Evolutionary conservation across 2,797 vertebrate genomes (phyloP), one percentile per base, ranked within the genome.

Genomic region (Bovichtus diacanthus): DNA sequence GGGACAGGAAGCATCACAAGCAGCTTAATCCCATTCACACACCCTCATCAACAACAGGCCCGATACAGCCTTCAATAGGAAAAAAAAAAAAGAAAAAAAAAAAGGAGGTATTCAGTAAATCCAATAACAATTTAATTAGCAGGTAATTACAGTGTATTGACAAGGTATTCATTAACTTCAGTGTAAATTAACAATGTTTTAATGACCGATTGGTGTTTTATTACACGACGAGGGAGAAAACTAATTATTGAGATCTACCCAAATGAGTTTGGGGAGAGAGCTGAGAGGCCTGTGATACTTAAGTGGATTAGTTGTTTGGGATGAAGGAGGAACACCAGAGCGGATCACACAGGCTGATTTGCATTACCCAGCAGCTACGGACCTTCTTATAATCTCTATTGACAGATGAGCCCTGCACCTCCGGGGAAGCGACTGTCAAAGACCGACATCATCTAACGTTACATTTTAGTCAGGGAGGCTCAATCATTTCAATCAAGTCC

Each of bases 251-350:
- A 47, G 63, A 50, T 56, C 51, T 12, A 43, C 38, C 46, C 21
- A 56, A 78, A 80, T 47, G 53, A 72, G 39, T 78, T 67, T 58
- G 69, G 61, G 41, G 44, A 16, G 53, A 21, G 69, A 38, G 49
- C 68, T 27, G 72, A 83, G 77, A 69, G 76, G 74, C 66, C 71
- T 66, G 74, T 71, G 86, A 81, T 82, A 47, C 75, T 76, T 82
- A 83, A 85, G 86, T 88, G 82, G 88, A 90, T 90, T 86, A 88
- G 81, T 44, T 55, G 82, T 76, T 82, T 66, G 61, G 75, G 82
- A 66, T 49, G 67, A 61, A 76, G 70, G 71, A 72, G 79, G 70
- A 80, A 86, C 76, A 75, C 47, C 75, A 41, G 61, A 74, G 66
- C 60, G 49, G 75, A 80, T 84, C 78, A 81, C 66, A 83, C 76